Evolutionary conservation across 1,140 invertebrate genomes (phyloP).

Genomic region (Macrosteles quadrilineatus): DNA sequence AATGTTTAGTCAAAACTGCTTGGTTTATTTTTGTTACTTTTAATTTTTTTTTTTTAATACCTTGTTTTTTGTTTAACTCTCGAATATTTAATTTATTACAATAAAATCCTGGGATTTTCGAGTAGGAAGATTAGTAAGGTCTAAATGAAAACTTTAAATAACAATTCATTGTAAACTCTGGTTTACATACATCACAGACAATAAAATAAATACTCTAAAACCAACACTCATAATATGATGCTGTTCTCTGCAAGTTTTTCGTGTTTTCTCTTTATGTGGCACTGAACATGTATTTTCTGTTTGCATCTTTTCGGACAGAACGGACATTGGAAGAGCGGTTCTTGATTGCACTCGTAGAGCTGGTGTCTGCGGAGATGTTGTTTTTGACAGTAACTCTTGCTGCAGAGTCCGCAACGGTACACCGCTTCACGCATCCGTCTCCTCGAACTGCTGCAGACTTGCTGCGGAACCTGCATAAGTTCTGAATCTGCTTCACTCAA

Average conservation of each 20-base stretch:
- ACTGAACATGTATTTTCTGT: slow-evolving; percentile 52
- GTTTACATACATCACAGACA: too few species aligned
- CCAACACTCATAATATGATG: too few species aligned
- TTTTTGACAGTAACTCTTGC: slow-evolving; percentile 67
- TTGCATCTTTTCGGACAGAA: slow-evolving; percentile 61
- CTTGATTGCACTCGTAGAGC: slow-evolving; percentile 44
- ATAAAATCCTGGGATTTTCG: too few species aligned
- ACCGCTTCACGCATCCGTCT: background rate
- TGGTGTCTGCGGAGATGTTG: slow-evolving; percentile 42
- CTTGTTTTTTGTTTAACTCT: too few species aligned
- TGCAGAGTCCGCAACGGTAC: slow-evolving; percentile 60
- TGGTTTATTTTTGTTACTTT: too few species aligned
- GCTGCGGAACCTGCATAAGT: background rate
- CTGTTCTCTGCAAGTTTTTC: slow-evolving; percentile 45
- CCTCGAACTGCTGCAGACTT: background rate
- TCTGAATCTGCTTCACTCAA: background rate
- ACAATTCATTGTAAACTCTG: too few species aligned
- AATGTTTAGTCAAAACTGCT: too few species aligned
- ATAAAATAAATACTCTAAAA: too few species aligned
- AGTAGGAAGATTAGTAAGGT: too few species aligned
- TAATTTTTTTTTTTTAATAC: too few species aligned
- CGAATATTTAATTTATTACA: too few species aligned
- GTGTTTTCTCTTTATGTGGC: slow-evolving; percentile 50
- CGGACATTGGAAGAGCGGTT: slow-evolving; percentile 65
- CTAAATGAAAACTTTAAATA: too few species aligned